Evolutionary conservation across 2,113 vertebrate genomes (phyloP), one percentile per base, ranked within the genome.

Genomic region (Mandrillus leucophaeus): DNA sequence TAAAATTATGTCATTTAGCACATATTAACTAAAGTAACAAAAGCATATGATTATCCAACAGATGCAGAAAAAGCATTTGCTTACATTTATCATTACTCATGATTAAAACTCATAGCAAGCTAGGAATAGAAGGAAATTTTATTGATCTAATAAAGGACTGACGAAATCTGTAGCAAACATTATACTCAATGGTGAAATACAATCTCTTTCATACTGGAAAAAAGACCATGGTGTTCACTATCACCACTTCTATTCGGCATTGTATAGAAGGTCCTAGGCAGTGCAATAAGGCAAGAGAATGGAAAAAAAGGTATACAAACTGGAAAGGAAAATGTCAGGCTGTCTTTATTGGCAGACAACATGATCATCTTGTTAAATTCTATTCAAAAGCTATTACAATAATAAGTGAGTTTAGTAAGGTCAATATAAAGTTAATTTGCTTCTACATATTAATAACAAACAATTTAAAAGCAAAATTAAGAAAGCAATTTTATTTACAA

Each of bases 61-160:
- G 68, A 70, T 38, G 32, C 8, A 20, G 68, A 38, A n/a, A n/a
- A 89, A 85, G 22, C 27, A 43, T 79, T 72, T 70, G 59, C 43
- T 50, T 85, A 79, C 40, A 85, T 52, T 12, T 80, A 80, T 90
- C 48, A 90, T 73, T 91, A 20, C 17, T 20, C 75, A 81, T 94
- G 57, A 96, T 81, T 66, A 87, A 94, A 96, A 80, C 45, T 82
- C 66, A 88, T 6, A 92, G 66, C 55, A 88, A 88, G 35, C 57
- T 68, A 61, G 22, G 25, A 45, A 16, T 25, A 68, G 14, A 55
- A 76, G 52, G 10, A n/a, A 84, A 55, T 1, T 45, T 32, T 23
- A 38, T 78, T 78, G 76, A 22, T 68, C 72, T 52, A 55, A 52
- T 52, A 70, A 85, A 85, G 38, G 57, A 78, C 10, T 22, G n/a